Conservation (phyloP, 1,140 invertebrate genomes). For the Triops cancriformis region DNA sequence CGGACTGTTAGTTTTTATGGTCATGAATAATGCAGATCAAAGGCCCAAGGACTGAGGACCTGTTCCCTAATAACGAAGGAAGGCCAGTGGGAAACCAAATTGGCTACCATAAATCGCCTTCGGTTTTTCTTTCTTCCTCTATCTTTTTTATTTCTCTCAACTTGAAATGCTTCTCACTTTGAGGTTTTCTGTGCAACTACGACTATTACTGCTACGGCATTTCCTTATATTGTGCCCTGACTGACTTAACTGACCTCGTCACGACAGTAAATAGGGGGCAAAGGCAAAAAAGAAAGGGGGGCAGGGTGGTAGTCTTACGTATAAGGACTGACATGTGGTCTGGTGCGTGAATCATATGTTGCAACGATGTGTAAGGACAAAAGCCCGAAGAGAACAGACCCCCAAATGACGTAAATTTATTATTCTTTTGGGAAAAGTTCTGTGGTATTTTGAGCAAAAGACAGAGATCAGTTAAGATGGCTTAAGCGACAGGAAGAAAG, state of each 20-base stretch:
- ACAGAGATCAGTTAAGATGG: too few relatives aligned
- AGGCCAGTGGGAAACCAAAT: not conserved
- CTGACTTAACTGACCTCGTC: not conserved
- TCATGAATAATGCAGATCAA: slow-evolving; percentile 4
- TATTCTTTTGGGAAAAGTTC: not conserved
- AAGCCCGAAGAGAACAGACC: not conserved
- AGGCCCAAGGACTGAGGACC: not conserved
- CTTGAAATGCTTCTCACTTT: not conserved
- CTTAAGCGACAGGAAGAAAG: too few relatives aligned
- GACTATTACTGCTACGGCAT: not conserved
- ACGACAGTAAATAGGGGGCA: too few relatives aligned
- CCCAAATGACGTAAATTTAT: not conserved
- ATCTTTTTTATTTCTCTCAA: not conserved
- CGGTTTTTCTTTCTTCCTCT: not conserved
- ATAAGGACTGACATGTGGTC: not conserved
- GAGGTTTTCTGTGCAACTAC: not conserved
- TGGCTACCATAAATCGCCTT: not conserved
- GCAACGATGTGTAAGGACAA: not conserved
- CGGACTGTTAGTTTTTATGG: not conserved
- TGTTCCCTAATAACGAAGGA: not conserved
- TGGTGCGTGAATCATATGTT: not conserved
- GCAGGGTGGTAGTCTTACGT: not conserved
- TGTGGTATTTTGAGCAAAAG: too few relatives aligned
- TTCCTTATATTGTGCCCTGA: not conserved
- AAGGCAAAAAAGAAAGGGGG: not conserved